Percentiles rank a stretch among this genome's conserved stretches.
phyloP scores from a whole-genome alignment of 2,797 vertebrate genomes.

The Onychomys arenicola region DNA sequence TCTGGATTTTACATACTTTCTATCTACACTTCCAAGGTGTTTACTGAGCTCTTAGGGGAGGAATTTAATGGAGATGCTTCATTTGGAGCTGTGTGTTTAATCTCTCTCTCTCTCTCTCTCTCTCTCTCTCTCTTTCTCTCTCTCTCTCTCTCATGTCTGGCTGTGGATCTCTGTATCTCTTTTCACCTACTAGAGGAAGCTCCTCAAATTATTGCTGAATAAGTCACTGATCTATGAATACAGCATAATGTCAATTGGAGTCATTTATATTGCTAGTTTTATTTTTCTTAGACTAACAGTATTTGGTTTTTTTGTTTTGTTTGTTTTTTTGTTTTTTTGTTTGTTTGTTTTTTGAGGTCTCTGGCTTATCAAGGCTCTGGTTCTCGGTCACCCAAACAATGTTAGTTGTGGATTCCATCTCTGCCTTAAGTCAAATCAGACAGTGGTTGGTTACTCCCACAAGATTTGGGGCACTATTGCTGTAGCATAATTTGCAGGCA shows the following conservation, averaged over 20 bases:
- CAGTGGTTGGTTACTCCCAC: neutral
- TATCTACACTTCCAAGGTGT: too few species aligned
- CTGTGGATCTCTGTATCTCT: neutral
- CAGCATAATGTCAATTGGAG: too few species aligned
- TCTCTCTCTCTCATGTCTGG: neutral
- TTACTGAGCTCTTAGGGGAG: neutral
- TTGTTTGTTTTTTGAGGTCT: too few species aligned
- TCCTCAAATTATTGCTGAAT: neutral
- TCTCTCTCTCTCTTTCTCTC: neutral
- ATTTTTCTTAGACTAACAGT: neutral
- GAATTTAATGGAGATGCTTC: neutral
- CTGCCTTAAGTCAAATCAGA: neutral
- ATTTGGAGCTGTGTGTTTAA: neutral
- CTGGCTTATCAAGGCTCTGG: neutral
- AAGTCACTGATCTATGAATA: neutral
- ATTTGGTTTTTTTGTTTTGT: neutral
- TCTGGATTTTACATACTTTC: neutral
- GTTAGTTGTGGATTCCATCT: neutral
- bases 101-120: neutral
- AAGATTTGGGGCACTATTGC: neutral
- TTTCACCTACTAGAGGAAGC: neutral
- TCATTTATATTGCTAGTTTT: too few species aligned
- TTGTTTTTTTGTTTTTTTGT: too few species aligned
- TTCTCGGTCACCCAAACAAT: neutral
- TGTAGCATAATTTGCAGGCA: neutral